Percentiles rank a stretch among this genome's conserved stretches.
Evolutionary conservation across 2,797 vertebrate species (phyloP).

Genomic region (Hirundo rustica): DNA sequence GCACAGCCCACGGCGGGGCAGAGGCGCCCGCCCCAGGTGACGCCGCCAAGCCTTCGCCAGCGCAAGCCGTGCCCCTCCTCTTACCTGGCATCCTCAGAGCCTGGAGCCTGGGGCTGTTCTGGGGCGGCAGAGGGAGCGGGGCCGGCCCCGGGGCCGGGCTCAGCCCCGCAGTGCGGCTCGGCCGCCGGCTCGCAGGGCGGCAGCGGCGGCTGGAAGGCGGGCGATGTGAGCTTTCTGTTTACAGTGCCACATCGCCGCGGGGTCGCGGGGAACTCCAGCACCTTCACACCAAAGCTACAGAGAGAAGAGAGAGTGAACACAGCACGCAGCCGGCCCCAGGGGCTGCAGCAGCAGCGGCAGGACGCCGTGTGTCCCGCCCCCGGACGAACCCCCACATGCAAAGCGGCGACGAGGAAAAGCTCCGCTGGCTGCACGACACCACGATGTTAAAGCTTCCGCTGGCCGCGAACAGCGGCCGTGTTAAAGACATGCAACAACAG

Average conservation of each 20-base stretch:
- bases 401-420: conserved; percentile 34
- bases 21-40: background rate
- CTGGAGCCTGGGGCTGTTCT: conserved; percentile 80
- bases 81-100: conserved; percentile 92
- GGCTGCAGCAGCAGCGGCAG: conserved; percentile 54
- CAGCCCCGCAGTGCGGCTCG: conserved; percentile 81
- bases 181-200: conserved; percentile 87
- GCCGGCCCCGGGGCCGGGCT: conserved; percentile 79
- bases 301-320: conserved; percentile 80
- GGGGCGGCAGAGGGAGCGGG: conserved; percentile 74
- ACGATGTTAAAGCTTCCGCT: background rate
- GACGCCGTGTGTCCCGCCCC: background rate
- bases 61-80: conserved; percentile 76
- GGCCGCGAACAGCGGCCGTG: background rate
- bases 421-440: background rate
- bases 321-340: conserved; percentile 71
- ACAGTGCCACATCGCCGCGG: conserved; percentile 91
- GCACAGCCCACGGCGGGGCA: background rate
- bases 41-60: background rate
- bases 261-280: conserved; percentile 86
- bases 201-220: conserved; percentile 95
- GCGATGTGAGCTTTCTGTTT: conserved; percentile 96
- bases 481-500: conserved; percentile 23
- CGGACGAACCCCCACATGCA: conserved; percentile 55
- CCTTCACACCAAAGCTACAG: conserved; percentile 95